Evolutionary conservation across 2,888 invertebrate species (phyloP).

Genomic region (Bombylius discolor): DNA sequence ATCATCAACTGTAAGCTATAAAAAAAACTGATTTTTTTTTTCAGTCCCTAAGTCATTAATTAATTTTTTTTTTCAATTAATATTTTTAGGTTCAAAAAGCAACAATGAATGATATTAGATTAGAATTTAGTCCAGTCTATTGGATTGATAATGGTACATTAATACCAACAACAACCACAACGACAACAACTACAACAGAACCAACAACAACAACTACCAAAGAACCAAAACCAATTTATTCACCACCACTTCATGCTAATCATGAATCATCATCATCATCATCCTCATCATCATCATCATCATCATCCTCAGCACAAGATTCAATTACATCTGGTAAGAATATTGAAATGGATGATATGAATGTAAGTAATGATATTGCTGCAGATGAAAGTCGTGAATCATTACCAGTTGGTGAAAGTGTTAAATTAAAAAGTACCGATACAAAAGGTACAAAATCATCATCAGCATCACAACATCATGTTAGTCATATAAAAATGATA

Average conservation of each 20-base stretch:
- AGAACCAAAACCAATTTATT: constrained; percentile 37
- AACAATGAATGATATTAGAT: constrained; percentile 52
- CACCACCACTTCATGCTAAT: constrained; percentile 32
- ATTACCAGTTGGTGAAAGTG: constrained; percentile 1
- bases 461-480: neutral
- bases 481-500: neutral
- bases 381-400: constrained; percentile 5
- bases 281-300: neutral
- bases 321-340: neutral
- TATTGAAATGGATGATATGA: constrained; percentile 1
- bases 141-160: constrained; percentile 60
- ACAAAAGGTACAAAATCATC: neutral
- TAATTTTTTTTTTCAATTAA: neutral
- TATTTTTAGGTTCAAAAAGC: constrained; percentile 40
- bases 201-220: constrained; percentile 41
- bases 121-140: constrained; percentile 63
- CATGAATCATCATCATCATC: neutral
- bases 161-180: constrained; percentile 61
- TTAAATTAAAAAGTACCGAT: constrained; percentile 3
- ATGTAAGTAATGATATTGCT: constrained; percentile 4
- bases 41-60: too few relatives aligned
- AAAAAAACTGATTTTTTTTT: neutral
- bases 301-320: neutral
- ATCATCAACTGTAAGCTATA: constrained; percentile 24
- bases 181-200: constrained; percentile 46